These are phyloP conservation scores for Molossus alvarezi DNA, from an alignment of 2,797 vertebrate species.

Conservation along the genomic window DNA sequence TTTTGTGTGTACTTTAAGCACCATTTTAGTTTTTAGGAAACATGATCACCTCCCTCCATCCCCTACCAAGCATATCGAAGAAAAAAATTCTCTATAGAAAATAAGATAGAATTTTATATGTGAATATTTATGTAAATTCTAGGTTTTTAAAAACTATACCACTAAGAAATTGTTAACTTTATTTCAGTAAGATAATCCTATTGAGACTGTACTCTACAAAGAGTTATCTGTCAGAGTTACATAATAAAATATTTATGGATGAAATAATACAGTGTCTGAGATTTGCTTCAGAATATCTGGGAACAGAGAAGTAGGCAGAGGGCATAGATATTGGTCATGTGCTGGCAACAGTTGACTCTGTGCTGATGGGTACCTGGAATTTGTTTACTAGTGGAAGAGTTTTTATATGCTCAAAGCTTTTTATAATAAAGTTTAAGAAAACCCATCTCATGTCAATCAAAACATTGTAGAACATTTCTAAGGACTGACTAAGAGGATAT, in stretches of 20 bases:
- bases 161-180: constrained; percentile 59
- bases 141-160: constrained; percentile 26
- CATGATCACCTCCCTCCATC: not conserved
- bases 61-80: constrained; percentile 18
- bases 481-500: not conserved
- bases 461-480: constrained; percentile 4
- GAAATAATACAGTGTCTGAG: constrained; percentile 11
- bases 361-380: not conserved
- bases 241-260: constrained; percentile 46
- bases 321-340: not conserved
- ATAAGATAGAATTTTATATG: constrained; percentile 42
- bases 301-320: not conserved
- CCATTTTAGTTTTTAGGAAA: constrained; percentile 58
- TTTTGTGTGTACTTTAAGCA: constrained; percentile 19
- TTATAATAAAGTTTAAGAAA: constrained; percentile 32
- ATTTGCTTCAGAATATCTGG: constrained; percentile 54
- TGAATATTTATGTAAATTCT: not conserved
- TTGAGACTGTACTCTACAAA: constrained; percentile 26
- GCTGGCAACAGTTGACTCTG: not conserved
- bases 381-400: not conserved
- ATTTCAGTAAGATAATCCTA: constrained; percentile 43
- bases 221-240: not conserved
- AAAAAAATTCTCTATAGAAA: constrained; percentile 3
- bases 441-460: not conserved
- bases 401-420: constrained; percentile 37